Percentiles rank a stretch among this genome's conserved stretches.
Conservation (phyloP, 2,888 invertebrate genomes). For the Hipparchia sbordonii region DNA sequence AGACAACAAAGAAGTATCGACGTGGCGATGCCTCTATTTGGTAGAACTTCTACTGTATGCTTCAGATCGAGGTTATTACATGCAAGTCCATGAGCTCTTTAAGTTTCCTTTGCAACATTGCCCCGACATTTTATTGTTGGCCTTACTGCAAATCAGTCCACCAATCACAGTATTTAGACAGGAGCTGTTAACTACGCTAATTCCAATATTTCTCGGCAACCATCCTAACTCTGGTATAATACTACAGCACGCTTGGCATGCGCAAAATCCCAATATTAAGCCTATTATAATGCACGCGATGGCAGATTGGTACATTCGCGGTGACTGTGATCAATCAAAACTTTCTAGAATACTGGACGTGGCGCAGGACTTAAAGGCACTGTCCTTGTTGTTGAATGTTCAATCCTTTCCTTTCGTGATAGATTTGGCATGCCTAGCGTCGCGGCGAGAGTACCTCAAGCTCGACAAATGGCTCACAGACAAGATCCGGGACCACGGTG, state of each 20-base stretch:
- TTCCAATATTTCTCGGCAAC: constrained; percentile 96
- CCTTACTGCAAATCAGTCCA: constrained; percentile 93
- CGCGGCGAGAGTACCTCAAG: constrained; percentile 97
- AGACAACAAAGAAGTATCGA: constrained; percentile 95
- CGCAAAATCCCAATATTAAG: constrained; percentile 87
- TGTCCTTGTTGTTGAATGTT: constrained; percentile 95
- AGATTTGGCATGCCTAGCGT: constrained; percentile 98
- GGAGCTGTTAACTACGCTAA: constrained; percentile 92
- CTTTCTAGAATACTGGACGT: constrained; percentile 97
- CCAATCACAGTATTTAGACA: constrained; percentile 90
- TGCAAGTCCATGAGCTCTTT: constrained; percentile 93
- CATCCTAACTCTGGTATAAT: constrained; percentile 99
- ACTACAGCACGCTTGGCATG: constrained; percentile 97
- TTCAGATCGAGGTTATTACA: constrained; percentile 93
- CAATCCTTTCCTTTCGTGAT: constrained; percentile 98
- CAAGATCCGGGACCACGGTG: constrained; percentile 97
- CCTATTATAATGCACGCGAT: constrained; percentile 97
- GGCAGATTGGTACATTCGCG: constrained; percentile 98
- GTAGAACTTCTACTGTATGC: constrained; percentile 94
- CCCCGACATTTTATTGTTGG: constrained; percentile 96
- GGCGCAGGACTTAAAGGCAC: constrained; percentile 96
- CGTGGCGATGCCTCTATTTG: constrained; percentile 96
- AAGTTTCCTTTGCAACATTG: constrained; percentile 96
- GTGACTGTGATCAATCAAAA: constrained; percentile 96
- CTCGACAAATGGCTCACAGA: constrained; percentile 99